These are phyloP conservation scores for Apodemus agrarius DNA, from an alignment of 2,797 vertebrate genomes.

Conservation along the genomic window DNA sequence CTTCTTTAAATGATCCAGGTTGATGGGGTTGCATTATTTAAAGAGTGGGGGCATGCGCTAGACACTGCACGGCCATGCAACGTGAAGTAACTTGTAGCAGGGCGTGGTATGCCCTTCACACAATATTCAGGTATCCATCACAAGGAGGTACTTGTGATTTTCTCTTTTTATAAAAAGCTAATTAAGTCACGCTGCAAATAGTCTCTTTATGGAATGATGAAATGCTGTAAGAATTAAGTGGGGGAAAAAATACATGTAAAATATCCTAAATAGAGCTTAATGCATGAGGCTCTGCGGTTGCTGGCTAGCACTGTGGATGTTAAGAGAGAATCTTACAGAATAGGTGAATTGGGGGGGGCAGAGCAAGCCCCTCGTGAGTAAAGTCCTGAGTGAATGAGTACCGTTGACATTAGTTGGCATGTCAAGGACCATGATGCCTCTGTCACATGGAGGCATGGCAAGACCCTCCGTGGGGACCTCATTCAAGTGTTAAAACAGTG, in stretches of 20 bases:
- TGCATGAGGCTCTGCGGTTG: background rate
- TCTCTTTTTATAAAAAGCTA: conserved; percentile 28
- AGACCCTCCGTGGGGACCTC: background rate
- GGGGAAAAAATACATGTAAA: background rate
- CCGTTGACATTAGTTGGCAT: background rate
- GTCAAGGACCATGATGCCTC: background rate
- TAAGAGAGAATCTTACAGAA: background rate
- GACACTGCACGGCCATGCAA: too few species aligned
- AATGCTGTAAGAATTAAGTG: background rate
- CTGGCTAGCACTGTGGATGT: background rate
- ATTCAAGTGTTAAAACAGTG: background rate
- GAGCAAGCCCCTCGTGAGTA: background rate
- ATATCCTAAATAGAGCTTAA: background rate
- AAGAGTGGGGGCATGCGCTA: background rate
- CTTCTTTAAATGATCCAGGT: background rate
- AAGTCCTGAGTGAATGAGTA: too few species aligned
- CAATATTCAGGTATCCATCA: background rate
- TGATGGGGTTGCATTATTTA: background rate
- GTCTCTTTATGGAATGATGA: background rate
- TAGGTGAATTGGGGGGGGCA: too few species aligned
- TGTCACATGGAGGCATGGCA: background rate
- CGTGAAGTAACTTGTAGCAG: background rate
- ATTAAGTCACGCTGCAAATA: background rate
- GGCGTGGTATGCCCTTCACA: background rate
- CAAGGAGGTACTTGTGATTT: background rate